Evolutionary conservation across 1,140 invertebrate genomes (phyloP).

Genomic region (Adelges cooleyi): DNA sequence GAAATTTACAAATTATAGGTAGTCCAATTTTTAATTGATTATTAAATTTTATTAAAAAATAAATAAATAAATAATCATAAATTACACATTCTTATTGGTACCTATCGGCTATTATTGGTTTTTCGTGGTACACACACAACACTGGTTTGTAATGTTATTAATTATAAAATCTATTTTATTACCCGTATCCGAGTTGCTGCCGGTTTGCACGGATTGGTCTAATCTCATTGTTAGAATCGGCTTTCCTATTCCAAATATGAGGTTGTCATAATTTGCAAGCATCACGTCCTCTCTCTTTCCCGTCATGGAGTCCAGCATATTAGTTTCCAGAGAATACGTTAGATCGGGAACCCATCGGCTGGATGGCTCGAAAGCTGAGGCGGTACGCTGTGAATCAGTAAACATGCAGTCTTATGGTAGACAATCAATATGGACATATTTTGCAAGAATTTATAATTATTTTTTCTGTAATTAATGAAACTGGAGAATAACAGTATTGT

Average conservation of each 20-base stretch:
- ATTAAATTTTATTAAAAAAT: too few relatives aligned
- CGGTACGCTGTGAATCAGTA: neutral
- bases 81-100: too few relatives aligned
- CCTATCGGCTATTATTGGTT: too few relatives aligned
- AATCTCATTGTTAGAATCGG: neutral
- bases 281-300: neutral
- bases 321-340: neutral
- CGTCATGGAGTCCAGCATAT: neutral
- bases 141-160: too few relatives aligned
- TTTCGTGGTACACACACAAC: too few relatives aligned
- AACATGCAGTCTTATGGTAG: neutral
- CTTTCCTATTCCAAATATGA: neutral
- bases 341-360: conserved; percentile 1
- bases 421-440: neutral
- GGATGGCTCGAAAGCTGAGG: neutral
- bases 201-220: neutral
- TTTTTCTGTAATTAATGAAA: neutral
- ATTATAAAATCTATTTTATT: too few relatives aligned
- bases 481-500: neutral
- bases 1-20: too few relatives aligned
- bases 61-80: too few relatives aligned
- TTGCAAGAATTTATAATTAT: neutral
- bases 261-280: neutral
- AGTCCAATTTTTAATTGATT: too few relatives aligned
- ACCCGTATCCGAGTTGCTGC: too few relatives aligned